Evolutionary conservation across 1,140 invertebrate genomes (phyloP).

Genomic region (Drosophila funebris): DNA sequence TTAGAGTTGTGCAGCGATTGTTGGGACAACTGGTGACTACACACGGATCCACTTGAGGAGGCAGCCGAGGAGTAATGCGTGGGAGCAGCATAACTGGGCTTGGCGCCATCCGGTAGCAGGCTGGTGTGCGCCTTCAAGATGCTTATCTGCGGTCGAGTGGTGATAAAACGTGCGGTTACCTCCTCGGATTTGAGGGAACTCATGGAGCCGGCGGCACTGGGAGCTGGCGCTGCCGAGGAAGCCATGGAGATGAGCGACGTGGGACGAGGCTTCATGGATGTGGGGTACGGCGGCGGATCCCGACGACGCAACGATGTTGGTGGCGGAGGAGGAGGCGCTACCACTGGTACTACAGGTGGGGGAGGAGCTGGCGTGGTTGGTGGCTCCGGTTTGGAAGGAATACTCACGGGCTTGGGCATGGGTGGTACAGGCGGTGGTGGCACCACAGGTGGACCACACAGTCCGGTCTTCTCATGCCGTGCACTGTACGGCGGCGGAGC

Average conservation of each 20-base stretch:
- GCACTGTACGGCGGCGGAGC: constrained; percentile 85
- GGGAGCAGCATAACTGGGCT: constrained; percentile 85
- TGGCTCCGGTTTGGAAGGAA: constrained; percentile 38
- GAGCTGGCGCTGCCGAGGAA: constrained; percentile 48
- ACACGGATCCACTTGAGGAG: constrained; percentile 71
- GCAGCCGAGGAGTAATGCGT: constrained; percentile 72
- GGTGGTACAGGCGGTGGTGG: constrained; percentile 34
- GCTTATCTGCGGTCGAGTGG: constrained; percentile 88
- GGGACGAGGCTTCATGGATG: constrained; percentile 81
- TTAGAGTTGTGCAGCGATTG: constrained; percentile 75
- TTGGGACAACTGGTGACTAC: constrained; percentile 73
- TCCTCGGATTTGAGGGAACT: constrained; percentile 85
- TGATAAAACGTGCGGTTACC: constrained; percentile 87
- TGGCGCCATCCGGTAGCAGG: constrained; percentile 84
- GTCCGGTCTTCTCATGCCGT: constrained; percentile 79
- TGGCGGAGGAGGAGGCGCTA: constrained; percentile 13
- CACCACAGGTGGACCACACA: constrained; percentile 71
- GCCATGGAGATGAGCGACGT: constrained; percentile 77
- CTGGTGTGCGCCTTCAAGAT: constrained; percentile 88
- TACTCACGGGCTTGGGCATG: constrained; percentile 28
- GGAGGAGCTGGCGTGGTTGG: constrained; percentile 17
- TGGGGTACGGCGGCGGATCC: constrained; percentile 86
- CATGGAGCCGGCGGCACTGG: constrained; percentile 57
- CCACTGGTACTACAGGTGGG: background rate
- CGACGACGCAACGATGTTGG: constrained; percentile 56